Conservation (phyloP, 2,797 vertebrate genomes). For the Enteromius anoplus region DNA sequence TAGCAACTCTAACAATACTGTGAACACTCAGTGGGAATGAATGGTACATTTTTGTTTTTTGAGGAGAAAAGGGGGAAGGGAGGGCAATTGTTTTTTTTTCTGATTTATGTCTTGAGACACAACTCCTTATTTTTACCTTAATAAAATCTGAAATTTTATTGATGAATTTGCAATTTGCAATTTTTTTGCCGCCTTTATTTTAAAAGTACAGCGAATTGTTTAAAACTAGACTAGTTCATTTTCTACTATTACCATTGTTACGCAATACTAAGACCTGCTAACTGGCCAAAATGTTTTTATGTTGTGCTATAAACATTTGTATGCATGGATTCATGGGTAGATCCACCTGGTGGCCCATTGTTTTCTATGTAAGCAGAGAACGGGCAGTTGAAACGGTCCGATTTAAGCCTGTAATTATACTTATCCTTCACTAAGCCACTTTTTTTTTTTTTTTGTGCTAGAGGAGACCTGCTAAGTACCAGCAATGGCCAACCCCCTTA, state of each 20-base stretch:
- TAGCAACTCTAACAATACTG: constrained; percentile 67
- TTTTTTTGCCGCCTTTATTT: not conserved
- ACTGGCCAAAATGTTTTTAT: not conserved
- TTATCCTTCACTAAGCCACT: constrained; percentile 29
- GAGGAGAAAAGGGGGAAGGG: not conserved
- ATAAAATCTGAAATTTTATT: constrained; percentile 76
- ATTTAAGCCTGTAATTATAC: constrained; percentile 40
- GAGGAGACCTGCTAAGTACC: constrained; percentile 10
- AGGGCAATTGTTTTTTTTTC: constrained; percentile 35
- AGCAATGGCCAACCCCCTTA: not conserved
- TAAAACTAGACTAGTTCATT: not conserved
- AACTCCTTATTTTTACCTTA: constrained; percentile 80
- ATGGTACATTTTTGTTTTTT: constrained; percentile 67
- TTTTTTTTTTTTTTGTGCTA: constrained; percentile 19
- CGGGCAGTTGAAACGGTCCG: not conserved
- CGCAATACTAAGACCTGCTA: not conserved
- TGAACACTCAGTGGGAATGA: constrained; percentile 65
- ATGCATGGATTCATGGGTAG: not conserved
- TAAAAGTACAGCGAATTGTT: not conserved
- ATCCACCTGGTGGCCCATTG: not conserved
- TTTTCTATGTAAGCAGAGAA: not conserved
- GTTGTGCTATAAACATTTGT: not conserved
- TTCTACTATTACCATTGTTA: not conserved
- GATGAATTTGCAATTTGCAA: constrained; percentile 45
- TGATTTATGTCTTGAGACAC: constrained; percentile 67